A percentile compares a stretch with the other conserved stretches of the same genome.
Conservation (phyloP, 2,113 vertebrate genomes). For the Archilochus colubris region DNA sequence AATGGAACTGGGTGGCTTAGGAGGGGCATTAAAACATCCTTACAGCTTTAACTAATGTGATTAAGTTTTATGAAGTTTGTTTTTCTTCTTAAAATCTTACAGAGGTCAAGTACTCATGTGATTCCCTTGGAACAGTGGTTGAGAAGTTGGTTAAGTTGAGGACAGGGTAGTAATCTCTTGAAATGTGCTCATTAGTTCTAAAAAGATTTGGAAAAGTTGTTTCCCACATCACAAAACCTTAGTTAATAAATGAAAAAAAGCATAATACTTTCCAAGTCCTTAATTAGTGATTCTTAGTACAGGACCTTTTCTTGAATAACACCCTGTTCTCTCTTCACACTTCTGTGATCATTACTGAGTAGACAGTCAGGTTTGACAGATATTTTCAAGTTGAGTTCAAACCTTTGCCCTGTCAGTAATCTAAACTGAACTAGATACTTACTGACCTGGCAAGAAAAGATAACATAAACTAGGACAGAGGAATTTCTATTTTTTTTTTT, state of each 20-base stretch:
- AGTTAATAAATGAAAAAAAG: constrained; percentile 46
- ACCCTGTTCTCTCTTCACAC: neutral
- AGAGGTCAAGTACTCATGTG: constrained; percentile 77
- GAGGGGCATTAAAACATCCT: constrained; percentile 84
- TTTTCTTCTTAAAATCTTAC: constrained; percentile 86
- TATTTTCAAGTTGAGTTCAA: constrained; percentile 49
- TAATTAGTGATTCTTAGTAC: constrained; percentile 35
- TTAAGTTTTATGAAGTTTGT: constrained; percentile 93
- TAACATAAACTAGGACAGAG: neutral
- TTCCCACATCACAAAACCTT: constrained; percentile 56
- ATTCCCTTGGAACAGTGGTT: constrained; percentile 61
- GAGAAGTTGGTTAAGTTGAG: constrained; percentile 68
- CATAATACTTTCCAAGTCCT: constrained; percentile 43
- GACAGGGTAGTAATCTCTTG: constrained; percentile 71
- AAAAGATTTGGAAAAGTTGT: constrained; percentile 66
- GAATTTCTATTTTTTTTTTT: neutral
- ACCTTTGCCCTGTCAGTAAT: constrained; percentile 30
- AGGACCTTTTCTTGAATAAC: constrained; percentile 11
- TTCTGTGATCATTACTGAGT: neutral
- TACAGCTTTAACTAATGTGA: constrained; percentile 88
- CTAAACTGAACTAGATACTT: constrained; percentile 17
- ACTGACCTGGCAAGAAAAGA: neutral
- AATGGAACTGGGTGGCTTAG: constrained; percentile 85
- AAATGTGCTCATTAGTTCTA: constrained; percentile 72
- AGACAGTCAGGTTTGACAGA: neutral